Conservation (phyloP, 2,888 invertebrate genomes). For the Thymelicus acteon region DNA sequence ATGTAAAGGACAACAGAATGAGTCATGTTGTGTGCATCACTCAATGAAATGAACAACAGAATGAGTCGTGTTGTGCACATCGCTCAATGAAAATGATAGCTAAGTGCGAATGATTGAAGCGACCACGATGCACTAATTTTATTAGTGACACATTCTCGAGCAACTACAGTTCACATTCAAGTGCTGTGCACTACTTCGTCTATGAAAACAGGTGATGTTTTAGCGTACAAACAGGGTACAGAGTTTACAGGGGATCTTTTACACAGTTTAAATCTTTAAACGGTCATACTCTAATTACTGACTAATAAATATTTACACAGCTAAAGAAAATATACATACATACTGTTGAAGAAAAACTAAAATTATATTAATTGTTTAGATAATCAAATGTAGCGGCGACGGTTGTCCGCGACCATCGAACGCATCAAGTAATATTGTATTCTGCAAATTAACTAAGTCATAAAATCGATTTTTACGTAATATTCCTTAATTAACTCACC, state of each 20-base stretch:
- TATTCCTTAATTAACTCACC: too few species aligned
- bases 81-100: slow-evolving; percentile 25
- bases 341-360: background rate
- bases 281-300: background rate
- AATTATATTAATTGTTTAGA: too few species aligned
- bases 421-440: too few species aligned
- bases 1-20: background rate
- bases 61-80: background rate
- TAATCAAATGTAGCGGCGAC: too few species aligned
- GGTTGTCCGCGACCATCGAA: too few species aligned
- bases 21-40: background rate
- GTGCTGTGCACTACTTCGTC: slow-evolving; percentile 58
- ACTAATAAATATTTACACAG: background rate
- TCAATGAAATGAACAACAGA: background rate
- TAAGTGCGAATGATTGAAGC: slow-evolving; percentile 40
- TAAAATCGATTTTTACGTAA: too few species aligned
- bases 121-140: slow-evolving; percentile 55
- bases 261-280: background rate
- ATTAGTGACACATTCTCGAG: slow-evolving; percentile 64
- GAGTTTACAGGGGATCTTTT: background rate
- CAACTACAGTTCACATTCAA: slow-evolving; percentile 79
- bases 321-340: background rate
- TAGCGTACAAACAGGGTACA: slow-evolving; percentile 12
- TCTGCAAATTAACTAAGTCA: too few species aligned
- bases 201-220: slow-evolving; percentile 23